Conservation (phyloP, 2,113 vertebrate species). For the Riparia riparia region DNA sequence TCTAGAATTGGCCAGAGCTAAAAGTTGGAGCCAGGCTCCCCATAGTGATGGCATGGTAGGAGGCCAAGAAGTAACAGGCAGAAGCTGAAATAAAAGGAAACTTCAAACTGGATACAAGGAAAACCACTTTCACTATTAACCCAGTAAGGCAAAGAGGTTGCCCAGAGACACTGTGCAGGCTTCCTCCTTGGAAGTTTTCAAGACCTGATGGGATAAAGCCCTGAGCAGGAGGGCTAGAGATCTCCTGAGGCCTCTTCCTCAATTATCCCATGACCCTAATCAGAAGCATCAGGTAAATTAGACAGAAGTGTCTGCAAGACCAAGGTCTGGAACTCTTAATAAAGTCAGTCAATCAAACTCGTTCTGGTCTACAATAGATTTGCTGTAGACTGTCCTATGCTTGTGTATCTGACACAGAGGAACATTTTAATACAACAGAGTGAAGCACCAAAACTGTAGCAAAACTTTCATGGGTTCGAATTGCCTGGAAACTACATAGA, state of each 20-base stretch:
- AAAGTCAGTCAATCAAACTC: background rate
- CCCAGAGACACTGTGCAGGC: background rate
- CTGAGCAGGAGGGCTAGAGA: background rate
- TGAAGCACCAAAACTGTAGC: background rate
- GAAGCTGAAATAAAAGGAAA: background rate
- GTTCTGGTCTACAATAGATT: background rate
- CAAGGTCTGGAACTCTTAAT: background rate
- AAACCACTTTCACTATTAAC: background rate
- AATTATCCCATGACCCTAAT: background rate
- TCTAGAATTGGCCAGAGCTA: background rate
- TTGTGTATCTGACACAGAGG: background rate
- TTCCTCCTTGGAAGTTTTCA: background rate
- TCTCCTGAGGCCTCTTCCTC: background rate
- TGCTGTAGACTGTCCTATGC: background rate
- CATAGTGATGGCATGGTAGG: rapidly evolving
- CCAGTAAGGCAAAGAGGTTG: background rate
- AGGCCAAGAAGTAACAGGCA: background rate
- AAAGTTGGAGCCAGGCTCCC: background rate
- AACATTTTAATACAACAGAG: background rate
- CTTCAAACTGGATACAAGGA: background rate
- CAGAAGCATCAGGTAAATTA: background rate
- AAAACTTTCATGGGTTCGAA: background rate
- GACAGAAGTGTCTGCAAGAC: background rate
- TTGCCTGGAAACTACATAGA: background rate
- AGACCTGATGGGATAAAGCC: background rate